Base-by-base conservation (phyloP, 2,888 invertebrate genomes). In the Leptarthrus brevirostris region DNA sequence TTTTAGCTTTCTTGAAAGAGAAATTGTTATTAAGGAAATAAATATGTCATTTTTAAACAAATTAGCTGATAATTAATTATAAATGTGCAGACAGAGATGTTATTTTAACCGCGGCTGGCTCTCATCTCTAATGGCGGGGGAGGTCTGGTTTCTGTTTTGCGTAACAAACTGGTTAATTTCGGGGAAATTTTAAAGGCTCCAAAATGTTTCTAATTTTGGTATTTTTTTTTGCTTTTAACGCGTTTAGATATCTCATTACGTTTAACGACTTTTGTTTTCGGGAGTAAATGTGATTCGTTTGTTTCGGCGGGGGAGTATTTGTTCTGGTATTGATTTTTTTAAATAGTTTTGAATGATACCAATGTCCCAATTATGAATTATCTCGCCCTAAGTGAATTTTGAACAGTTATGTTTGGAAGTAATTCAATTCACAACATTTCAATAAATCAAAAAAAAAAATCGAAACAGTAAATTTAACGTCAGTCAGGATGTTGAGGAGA, bases 21-120 rank as follows among this genome's bases (percentile, higher is more conserved):
- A 74, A 74, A 49, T 66, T 54, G 61, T 61, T 72, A 74, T 74
- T 74, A 72, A 72, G 22, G 74, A 71, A 75, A 75, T 75, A 75
- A 75, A 75, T 75, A 74, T 75, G 75, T 75, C 75, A 75, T 75
- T 75, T 75, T 74, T 75, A 75, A 75, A 75, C 74, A 75, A 75
- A 75, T 75, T 75, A 75, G 71, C 71, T 70, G 71, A 75, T 75
- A 75, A 75, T 75, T 75, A 75, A 75, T 75, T 75, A 75, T 75
- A 61, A 75, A 75, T 73, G 70, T 53, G 61, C 64, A 47, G 47
- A 71, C 58, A 44, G 52, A 70, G 73, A 40, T 16, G 16, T 18
- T 69, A 30, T 52, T 64, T 64, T 64, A 54, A 54, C 69, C 5
- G 20, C 52, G 16, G 52, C 8, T 34, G n/a, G 52, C 6, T 12